Base-by-base conservation (phyloP, 2,797 vertebrate species). In the Hoplostethus mediterraneus region DNA sequence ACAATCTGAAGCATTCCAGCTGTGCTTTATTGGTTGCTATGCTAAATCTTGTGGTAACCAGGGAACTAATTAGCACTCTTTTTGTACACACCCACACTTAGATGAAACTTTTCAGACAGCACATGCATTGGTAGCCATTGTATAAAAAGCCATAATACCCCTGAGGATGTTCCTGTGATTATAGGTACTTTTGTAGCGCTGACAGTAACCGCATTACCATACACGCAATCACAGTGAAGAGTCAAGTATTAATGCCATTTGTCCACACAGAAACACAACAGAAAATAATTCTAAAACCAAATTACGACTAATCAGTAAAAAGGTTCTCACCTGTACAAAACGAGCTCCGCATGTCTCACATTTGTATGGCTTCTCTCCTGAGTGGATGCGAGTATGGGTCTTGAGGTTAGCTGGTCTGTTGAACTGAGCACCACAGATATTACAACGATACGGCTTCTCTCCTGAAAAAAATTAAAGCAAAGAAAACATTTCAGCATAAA, bases 331-430 rank as follows among this genome's bases (percentile, higher is more conserved):
- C 96, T 99, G 98, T 33, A 99, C 98, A 69, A 99, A 99, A 74
- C 98, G 96, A 72, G 98, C 98, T 14, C 98, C 98, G 0, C 98
- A 99, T 0, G 98, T 99, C 94, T 99, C 97, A 16, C 98, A 99
- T 90, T 98, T 99, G 94, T 99, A 99, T 88, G 98, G 98, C 94
- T 99, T 99, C 94, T 99, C 98, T 90, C 98, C 98, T 48, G 98
- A 99, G 94, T 99, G 98, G 90, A 99, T 99, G 82, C 98, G 97
- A 6, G 98, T 98, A 85, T 99, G 98, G 72, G 98, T 99, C 93
- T 99, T 99, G 95, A 99, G 96, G 94, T 99, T 99, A 79, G 98
- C 98, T 6, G 98, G 98, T 87, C 98, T 92, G 92, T 99, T 99
- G 88, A 99, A 99, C 93, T 99, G 98, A 47, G 98, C 98, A 63